These are phyloP conservation scores for Heliocidaris tuberculata DNA, from an alignment of 35 echinoderm and acorn worm genomes.

Conservation along the genomic window DNA sequence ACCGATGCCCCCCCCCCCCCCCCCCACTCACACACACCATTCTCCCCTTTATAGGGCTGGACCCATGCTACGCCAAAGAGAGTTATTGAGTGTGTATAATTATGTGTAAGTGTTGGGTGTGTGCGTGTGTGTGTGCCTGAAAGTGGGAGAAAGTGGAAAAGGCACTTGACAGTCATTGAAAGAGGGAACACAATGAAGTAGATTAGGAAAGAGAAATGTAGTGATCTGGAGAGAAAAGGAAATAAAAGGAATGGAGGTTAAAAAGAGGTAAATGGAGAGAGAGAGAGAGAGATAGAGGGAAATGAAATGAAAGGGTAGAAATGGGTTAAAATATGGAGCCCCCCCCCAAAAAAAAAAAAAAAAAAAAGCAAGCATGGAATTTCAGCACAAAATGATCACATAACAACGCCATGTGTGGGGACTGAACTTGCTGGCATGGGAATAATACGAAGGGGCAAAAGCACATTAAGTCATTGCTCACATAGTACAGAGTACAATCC, in stretches of 20 bases:
- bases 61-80: no score
- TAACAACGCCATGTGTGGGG: not conserved
- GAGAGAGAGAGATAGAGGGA: not conserved
- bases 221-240: no score
- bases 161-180: no score
- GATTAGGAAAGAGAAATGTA: no score
- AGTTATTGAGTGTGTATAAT: not conserved
- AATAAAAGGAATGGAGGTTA: no score
- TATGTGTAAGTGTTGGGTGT: not conserved
- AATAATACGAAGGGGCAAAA: not conserved
- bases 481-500: not conserved
- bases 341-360: no score
- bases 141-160: not conserved
- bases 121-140: not conserved
- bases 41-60: not conserved
- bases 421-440: not conserved
- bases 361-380: not conserved
- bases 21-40: no score
- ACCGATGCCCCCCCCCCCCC: no score
- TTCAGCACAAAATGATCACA: not conserved
- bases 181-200: no score
- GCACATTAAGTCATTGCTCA: not conserved
- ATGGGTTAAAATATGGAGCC: no score
- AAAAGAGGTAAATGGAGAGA: no score
- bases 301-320: not conserved